Evolutionary conservation across 2,888 invertebrate genomes (phyloP), one percentile per base, ranked within the genome.

Genomic region (Lycocerus yunnanus): DNA sequence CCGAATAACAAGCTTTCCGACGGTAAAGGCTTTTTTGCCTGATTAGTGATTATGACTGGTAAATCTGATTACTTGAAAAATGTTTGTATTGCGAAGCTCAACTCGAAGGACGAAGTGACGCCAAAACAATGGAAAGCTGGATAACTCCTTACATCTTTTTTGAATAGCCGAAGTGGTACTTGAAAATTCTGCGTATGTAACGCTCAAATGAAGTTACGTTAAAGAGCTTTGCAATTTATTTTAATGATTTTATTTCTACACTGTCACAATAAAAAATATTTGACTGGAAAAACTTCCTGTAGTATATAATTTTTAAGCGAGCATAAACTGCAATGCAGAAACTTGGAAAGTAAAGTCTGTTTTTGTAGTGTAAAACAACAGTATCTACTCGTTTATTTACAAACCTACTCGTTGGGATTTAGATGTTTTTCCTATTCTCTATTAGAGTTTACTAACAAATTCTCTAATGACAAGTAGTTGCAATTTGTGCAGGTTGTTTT

Each of bases 391-490:
- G 70, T 73, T 77, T 77, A 74, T 77, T 78, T 69, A 66, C 59
- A 73, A 74, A 78, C 73, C 74, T 69, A 66, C 71, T 73, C 77
- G 78, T 77, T 76, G 68, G 77, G 71, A 76, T 80, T 78, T 78
- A 58, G 68, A 21, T 77, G 75, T 79, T 77, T 78, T 74, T 74
- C 72, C 70, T 67, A 58, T 73, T 67, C 68, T 63, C 58, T 75
- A 71, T 80, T 79, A 73, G 75, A 79, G 80, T 81, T 79, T 72
- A 78, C 80, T 80, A 80, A 74, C 77, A 77, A 78, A 80, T 78
- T 78, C 77, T 75, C 74, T 80, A 80, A 81, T 79, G 81, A 79
- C 81, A 78, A 81, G 80, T 80, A 82, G 79, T 82, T 78, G 78
- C 81, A 80, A 81, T 81, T 82, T 78, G 81, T 79, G 79, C 74